Evolutionary conservation across 2,888 invertebrate species (phyloP).

Genomic region (Beris chalybata): DNA sequence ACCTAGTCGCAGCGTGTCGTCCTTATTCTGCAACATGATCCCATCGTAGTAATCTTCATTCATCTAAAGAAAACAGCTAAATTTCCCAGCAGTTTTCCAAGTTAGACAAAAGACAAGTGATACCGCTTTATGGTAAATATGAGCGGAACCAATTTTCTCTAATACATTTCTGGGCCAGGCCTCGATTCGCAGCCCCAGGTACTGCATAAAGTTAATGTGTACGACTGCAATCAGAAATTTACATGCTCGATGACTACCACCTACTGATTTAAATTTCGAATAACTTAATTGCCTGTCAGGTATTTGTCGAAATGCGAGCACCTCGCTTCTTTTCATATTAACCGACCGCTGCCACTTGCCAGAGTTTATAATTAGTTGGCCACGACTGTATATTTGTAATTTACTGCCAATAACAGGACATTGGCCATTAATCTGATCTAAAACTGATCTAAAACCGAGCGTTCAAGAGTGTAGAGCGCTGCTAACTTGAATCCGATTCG

Average conservation of each 20-base stretch:
- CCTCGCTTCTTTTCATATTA: conserved; percentile 21
- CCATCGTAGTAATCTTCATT: too few species aligned
- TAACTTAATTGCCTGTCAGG: conserved; percentile 27
- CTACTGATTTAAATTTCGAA: conserved; percentile 10
- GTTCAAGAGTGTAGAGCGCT: not conserved
- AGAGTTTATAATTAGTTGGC: conserved; percentile 14
- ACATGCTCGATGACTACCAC: conserved; percentile 11
- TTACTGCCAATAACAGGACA: conserved; percentile 25
- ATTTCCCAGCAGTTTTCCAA: too few species aligned
- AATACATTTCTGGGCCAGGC: too few species aligned
- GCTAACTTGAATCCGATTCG: not conserved
- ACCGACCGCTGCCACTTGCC: not conserved
- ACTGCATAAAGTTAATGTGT: too few species aligned
- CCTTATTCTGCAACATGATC: too few species aligned
- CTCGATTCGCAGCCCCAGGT: too few species aligned
- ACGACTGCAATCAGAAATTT: too few species aligned
- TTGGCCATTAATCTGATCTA: conserved; percentile 22
- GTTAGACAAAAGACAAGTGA: too few species aligned
- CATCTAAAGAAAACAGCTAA: too few species aligned
- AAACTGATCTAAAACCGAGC: conserved; percentile 1
- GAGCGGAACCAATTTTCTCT: too few species aligned
- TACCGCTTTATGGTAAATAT: too few species aligned
- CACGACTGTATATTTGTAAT: conserved; percentile 3
- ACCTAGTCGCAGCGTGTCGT: too few species aligned
- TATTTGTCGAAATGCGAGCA: conserved; percentile 28